A percentile compares a stretch with the other conserved stretches of the same genome.
These are phyloP conservation scores for Lampropteryx suffumata DNA, from an alignment of 2,888 invertebrate genomes.

Conservation along the genomic window DNA sequence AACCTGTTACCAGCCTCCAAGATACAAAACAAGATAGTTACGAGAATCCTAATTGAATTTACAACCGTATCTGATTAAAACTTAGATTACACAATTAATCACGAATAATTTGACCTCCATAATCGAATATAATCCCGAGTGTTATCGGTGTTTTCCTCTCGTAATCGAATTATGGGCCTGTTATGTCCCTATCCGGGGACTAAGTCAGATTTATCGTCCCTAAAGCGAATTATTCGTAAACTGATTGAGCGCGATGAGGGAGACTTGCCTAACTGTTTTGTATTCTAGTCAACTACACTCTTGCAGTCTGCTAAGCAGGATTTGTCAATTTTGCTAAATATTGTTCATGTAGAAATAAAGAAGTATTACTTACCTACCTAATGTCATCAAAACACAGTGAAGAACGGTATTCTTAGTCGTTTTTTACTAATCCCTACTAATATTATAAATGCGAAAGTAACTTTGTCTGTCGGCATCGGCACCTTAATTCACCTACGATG, in stretches of 20 bases:
- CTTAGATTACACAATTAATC: slow-evolving; percentile 52
- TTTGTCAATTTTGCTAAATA: slow-evolving; percentile 20
- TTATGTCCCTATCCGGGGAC: slow-evolving; percentile 46
- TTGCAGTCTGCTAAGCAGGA: slow-evolving; percentile 34
- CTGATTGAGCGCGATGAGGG: slow-evolving; percentile 69
- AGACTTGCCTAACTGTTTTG: slow-evolving; percentile 55
- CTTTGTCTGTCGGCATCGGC: too few species aligned
- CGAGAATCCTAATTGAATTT: slow-evolving; percentile 35
- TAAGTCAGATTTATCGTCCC: slow-evolving; percentile 79
- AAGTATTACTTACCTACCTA: too few species aligned
- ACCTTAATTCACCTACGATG: too few species aligned
- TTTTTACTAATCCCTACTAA: too few species aligned
- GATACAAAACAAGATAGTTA: slow-evolving; percentile 20
- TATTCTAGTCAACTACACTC: slow-evolving; percentile 53
- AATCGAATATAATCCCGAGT: slow-evolving; percentile 57
- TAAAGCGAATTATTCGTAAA: slow-evolving; percentile 73
- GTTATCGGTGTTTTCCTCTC: slow-evolving; percentile 59
- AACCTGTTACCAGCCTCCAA: slow-evolving; percentile 20
- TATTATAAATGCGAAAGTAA: too few species aligned
- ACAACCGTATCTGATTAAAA: slow-evolving; percentile 40
- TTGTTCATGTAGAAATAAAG: neutral
- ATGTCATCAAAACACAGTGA: too few species aligned
- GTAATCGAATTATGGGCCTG: slow-evolving; percentile 65
- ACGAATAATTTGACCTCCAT: slow-evolving; percentile 59
- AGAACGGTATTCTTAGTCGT: too few species aligned